Conservation (phyloP, 2,797 vertebrate species). For the Crocodylus rhombifer region DNA sequence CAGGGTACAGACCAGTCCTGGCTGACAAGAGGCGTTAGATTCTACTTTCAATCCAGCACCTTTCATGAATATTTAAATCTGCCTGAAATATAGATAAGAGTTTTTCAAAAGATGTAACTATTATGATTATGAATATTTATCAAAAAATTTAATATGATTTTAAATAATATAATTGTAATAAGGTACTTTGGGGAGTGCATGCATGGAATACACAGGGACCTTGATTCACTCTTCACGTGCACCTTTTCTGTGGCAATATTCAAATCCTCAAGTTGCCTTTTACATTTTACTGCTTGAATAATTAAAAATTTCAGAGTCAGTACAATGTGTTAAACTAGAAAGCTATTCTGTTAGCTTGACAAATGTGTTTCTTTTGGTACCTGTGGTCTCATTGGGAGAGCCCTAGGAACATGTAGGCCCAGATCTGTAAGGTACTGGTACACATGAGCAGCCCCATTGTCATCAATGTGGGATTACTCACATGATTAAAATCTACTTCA, state of each 20-base stretch:
- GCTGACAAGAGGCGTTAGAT: not conserved
- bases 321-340: not conserved
- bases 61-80: conserved; percentile 2
- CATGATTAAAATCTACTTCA: conserved; percentile 55
- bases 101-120: not conserved
- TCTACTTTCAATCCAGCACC: not conserved
- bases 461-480: conserved; percentile 55
- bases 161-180: not conserved
- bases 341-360: not conserved
- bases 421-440: not conserved
- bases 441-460: conserved; percentile 7
- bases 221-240: not conserved
- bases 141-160: not conserved
- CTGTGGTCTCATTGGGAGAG: not conserved
- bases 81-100: not conserved
- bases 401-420: rapidly evolving
- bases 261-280: not conserved
- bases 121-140: not conserved
- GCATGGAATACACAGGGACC: not conserved
- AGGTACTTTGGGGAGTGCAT: not conserved
- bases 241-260: not conserved
- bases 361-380: rapidly evolving
- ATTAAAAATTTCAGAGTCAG: not conserved
- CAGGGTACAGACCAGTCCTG: not conserved
- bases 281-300: not conserved